A percentile compares a stretch with the other conserved stretches of the same genome.
Conservation (phyloP, 2,888 invertebrate species). For the Oithona nana region DNA sequence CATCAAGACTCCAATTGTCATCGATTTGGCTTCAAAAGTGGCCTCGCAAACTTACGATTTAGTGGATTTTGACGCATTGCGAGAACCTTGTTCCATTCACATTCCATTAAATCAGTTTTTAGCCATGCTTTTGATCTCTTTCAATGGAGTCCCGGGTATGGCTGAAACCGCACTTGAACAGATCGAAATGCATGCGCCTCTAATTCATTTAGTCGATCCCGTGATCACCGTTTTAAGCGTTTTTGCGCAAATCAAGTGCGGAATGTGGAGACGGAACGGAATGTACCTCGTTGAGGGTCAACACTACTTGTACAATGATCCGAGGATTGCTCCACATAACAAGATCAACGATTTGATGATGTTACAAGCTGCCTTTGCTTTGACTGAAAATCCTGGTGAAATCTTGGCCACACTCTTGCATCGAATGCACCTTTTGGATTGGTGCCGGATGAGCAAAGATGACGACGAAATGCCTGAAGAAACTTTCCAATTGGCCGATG, state of each 20-base stretch:
- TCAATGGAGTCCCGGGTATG: not conserved
- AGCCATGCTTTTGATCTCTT: not conserved
- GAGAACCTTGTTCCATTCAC: not conserved
- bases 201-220: not conserved
- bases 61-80: not conserved
- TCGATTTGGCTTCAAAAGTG: too few species aligned
- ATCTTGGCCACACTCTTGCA: not conserved
- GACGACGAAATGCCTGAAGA: not conserved
- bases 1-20: too few species aligned
- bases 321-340: not conserved
- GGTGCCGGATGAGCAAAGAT: not conserved
- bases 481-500: not conserved
- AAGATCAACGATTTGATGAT: constrained; percentile 3
- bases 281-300: not conserved
- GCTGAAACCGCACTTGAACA: not conserved
- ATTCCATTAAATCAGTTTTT: constrained; percentile 5
- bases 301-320: not conserved
- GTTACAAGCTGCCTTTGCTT: not conserved
- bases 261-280: constrained; percentile 16
- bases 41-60: constrained; percentile 7
- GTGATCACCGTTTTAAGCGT: not conserved
- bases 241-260: not conserved
- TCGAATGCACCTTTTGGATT: not conserved
- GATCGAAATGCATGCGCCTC: not conserved
- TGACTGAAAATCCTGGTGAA: not conserved